Evolutionary conservation across 2,113 vertebrate species (phyloP), one percentile per base, ranked within the genome.

Genomic region (Uria lomvia): DNA sequence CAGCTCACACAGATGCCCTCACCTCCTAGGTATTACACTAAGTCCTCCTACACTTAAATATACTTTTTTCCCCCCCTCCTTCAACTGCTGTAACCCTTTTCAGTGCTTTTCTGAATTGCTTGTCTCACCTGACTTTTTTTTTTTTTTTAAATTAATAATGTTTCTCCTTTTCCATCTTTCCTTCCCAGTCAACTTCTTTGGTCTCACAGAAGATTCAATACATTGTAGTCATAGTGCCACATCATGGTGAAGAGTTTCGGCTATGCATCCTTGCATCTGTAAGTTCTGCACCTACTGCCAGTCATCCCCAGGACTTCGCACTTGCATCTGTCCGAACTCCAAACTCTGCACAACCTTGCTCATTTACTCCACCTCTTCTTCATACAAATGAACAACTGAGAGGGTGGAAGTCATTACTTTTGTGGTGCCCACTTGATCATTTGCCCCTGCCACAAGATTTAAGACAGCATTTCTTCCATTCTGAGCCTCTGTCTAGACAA

Each of bases 201-300:
- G 6, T 40, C 19, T 81, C 32, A 58, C 0, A 62, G 43, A 55
- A 85, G 17, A 42, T 81, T 88, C 14, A 49, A 3, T 15, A 32
- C 23, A 11, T 26, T 42, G 47, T 17, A 84, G 40, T 32, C 20
- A 47, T 9, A 72, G 40, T 49, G 36, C 10, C 23, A 70, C 12
- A 32, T 60, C 43, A 34, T 10, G 19, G 36, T 43, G 27, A 83
- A 47, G 24, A 23, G 16, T 78, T 22, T 66, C 27, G 50, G 38
- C 49, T 72, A 15, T n/a, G 21, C 9, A 0, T 0, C 16, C 42
- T 55, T 55, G 17, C 6, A 7, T 65, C 45, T 29, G 0, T 42
- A 80, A 73, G 5, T 68, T 88, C 74, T 75, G 6, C 20, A 42
- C 26, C 49, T 63, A 22, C 42, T 59, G 15, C 23, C 26, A 72